These are phyloP conservation scores for Metellina segmentata DNA, from an alignment of 2,888 invertebrate genomes.

Conservation along the genomic window DNA sequence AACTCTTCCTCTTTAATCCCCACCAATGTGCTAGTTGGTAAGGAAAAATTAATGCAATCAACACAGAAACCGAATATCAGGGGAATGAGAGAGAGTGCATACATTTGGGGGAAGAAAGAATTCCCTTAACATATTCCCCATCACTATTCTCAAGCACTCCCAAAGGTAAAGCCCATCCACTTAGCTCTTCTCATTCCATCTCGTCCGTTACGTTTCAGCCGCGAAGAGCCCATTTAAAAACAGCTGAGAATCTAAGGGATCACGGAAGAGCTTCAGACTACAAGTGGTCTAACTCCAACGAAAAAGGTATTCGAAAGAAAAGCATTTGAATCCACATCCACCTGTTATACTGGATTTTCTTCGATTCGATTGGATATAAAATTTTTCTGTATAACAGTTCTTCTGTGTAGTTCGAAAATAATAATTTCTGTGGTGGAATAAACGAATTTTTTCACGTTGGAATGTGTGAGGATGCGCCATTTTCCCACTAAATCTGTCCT, in stretches of 20 bases:
- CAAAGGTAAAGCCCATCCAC: not conserved
- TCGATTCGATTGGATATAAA: no score
- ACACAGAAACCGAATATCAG: not conserved
- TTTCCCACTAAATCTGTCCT: not conserved
- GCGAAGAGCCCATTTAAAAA: not conserved
- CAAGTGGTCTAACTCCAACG: not conserved
- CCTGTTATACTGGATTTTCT: no score
- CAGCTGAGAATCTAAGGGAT: not conserved
- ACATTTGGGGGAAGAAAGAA: slow-evolving; percentile 2
- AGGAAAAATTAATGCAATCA: not conserved
- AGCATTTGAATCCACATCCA: no score
- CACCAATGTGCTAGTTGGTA: no score
- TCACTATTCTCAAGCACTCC: slow-evolving; percentile 12
- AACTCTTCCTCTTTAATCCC: no score
- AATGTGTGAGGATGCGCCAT: not conserved
- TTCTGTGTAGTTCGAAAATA: no score
- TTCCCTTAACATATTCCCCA: not conserved
- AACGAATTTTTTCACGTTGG: not conserved
- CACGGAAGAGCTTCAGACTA: not conserved
- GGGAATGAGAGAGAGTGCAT: not conserved
- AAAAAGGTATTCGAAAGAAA: no score
- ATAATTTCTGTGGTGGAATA: no score
- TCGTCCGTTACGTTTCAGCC: not conserved
- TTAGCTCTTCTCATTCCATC: not conserved
- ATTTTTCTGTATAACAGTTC: no score